Base-by-base conservation (phyloP, 2,797 vertebrate species). In the Eutrigla gurnardus region DNA sequence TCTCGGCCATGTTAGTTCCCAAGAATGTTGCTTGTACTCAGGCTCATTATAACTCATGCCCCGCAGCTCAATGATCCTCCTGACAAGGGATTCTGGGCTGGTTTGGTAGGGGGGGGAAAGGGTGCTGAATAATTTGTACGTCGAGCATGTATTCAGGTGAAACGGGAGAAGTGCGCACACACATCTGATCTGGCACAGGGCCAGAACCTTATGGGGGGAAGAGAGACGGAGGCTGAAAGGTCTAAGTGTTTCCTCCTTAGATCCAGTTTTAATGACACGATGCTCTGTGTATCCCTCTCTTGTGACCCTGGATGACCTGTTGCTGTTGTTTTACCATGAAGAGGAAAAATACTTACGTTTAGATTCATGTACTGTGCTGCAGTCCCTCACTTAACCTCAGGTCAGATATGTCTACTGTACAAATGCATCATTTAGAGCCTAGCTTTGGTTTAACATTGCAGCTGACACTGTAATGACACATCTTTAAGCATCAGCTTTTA, bases 151-250 rank as follows among this genome's bases (percentile, higher is more conserved):
- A 81, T 81, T 85, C 71, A 88, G 80, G 59, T 77, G 89, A 87
- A 86, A 91, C 77, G 73, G 0, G 43, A 90, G 88, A 88, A 84
- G 74, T 9, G 9, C 78, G 80, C 53, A 25, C 18, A 43, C 70
- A 17, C 83, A 33, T 91, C 88, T 82, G 83, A 93, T 92, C 80
- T 94, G 92, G 91, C 84, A 43, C 35, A 0, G 7, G 59, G 85
- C 91, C 90, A 45, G 2, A 70, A 57, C 65, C 76, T 53, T 13
- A 7, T 33, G 12, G 42, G 10, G 40, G 1, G 7, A 52, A 32
- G 18, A 53, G 52, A 62, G 17, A 71, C 63, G 67, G 12, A 65
- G 66, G 37, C 77, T 71, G 73, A 87, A 62, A 82, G 74, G 82
- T 86, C 75, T 82, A n/a, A 67, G 76, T 72, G 77, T 83, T 86